Evolutionary conservation across 2,113 vertebrate species (phyloP).

Genomic region (Burhinus bistriatus): DNA sequence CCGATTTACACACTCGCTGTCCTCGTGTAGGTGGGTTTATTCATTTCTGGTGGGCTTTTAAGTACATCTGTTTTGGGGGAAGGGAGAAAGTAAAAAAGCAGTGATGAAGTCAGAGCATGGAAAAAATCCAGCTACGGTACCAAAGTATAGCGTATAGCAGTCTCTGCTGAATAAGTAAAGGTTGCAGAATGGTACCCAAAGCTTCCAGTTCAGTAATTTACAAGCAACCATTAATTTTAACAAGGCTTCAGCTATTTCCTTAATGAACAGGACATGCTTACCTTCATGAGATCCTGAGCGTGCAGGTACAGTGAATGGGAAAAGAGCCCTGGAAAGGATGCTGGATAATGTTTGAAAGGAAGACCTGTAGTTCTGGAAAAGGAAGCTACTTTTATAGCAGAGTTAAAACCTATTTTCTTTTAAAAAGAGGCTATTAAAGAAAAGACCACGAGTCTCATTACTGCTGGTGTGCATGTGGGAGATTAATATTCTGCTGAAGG

Average conservation of each 20-base stretch:
- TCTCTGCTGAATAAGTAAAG: background rate
- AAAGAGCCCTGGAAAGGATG: background rate
- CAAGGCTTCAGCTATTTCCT: background rate
- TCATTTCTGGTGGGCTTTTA: constrained; percentile 26
- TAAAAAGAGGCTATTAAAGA: background rate
- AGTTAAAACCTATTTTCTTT: background rate
- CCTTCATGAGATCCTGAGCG: background rate
- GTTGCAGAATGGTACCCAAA: background rate
- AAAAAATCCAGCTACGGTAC: background rate
- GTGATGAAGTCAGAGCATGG: constrained; percentile 14
- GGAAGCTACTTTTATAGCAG: background rate
- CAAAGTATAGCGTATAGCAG: background rate
- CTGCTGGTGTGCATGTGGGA: background rate
- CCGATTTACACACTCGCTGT: background rate
- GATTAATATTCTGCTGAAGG: background rate
- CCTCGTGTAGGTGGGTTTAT: constrained; percentile 1
- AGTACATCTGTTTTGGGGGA: constrained; percentile 41
- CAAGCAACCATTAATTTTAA: background rate
- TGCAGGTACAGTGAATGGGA: background rate
- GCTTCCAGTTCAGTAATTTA: background rate
- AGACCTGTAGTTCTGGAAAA: background rate
- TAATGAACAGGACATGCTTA: background rate
- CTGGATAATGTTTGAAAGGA: background rate
- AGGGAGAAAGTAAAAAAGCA: constrained; percentile 18
- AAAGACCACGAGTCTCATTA: background rate